phyloP scores from a whole-genome alignment of 2,113 vertebrate genomes.

The Corythornis madagascariensis region DNA sequence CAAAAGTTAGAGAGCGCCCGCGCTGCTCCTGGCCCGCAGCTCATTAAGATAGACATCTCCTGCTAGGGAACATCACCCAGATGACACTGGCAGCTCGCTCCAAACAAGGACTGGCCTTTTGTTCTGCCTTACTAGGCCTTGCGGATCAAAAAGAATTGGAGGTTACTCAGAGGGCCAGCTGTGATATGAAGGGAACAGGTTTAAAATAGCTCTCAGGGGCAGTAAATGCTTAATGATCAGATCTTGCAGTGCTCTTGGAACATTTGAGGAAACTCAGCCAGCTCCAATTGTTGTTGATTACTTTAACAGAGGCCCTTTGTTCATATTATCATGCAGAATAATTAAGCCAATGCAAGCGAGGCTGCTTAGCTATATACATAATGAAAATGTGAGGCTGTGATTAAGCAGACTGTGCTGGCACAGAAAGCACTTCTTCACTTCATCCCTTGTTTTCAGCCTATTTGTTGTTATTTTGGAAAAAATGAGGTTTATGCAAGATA shows the following conservation, averaged over 20 bases:
- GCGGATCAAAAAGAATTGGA: conserved; percentile 62
- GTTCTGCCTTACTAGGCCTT: conserved; percentile 51
- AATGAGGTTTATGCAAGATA: not conserved
- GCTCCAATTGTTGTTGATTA: conserved; percentile 67
- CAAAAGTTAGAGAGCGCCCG: conserved; percentile 69
- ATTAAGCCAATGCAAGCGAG: conserved; percentile 68
- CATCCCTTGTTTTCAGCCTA: not conserved
- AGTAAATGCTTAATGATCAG: conserved; percentile 74
- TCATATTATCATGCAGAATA: conserved; percentile 67
- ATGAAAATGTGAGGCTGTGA: conserved; percentile 64
- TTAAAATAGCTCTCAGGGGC: conserved; percentile 70
- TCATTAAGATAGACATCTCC: conserved; percentile 68
- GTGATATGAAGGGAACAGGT: conserved; percentile 64
- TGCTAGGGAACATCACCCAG: conserved; percentile 59
- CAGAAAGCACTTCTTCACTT: conserved; percentile 28
- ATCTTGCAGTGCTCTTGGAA: conserved; percentile 66
- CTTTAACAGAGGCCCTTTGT: conserved; percentile 74
- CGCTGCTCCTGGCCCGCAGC: conserved; percentile 52
- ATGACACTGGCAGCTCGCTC: conserved; percentile 56
- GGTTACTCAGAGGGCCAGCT: conserved; percentile 64
- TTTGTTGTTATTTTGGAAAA: conserved; percentile 15
- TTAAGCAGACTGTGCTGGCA: conserved; percentile 29
- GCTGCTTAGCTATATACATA: conserved; percentile 56
- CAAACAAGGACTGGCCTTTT: conserved; percentile 64
- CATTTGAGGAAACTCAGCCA: conserved; percentile 69